phyloP scores from a whole-genome alignment of 2,113 vertebrate species.

The Isichthys henryi region DNA sequence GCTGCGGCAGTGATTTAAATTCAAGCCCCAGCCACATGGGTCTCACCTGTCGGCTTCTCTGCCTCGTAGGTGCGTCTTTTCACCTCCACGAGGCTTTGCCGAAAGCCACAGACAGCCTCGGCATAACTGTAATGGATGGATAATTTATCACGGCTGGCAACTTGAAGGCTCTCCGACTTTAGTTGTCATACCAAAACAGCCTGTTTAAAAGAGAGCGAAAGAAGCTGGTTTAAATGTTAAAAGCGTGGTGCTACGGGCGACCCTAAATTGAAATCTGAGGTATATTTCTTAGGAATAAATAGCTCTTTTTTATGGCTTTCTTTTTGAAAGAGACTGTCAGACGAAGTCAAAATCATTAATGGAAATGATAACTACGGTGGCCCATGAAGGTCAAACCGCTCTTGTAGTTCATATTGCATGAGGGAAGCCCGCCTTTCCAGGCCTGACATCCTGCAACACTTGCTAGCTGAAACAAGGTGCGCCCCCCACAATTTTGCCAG shows the following conservation, averaged over 20 bases:
- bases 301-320: constrained; percentile 51
- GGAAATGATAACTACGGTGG: neutral
- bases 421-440: neutral
- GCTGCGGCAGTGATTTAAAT: neutral
- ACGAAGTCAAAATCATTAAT: constrained; percentile 63
- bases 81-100: neutral
- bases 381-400: neutral
- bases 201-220: constrained; percentile 61
- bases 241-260: constrained; percentile 45
- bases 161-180: constrained; percentile 41
- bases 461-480: neutral
- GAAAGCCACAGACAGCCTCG: constrained; percentile 44
- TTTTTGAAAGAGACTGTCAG: constrained; percentile 56
- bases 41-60: neutral
- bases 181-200: constrained; percentile 50
- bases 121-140: constrained; percentile 71
- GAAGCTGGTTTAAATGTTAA: neutral
- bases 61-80: neutral
- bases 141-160: constrained; percentile 59
- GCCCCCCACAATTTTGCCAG: neutral
- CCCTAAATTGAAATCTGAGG: constrained; percentile 61
- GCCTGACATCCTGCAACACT: neutral
- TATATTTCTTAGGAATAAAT: constrained; percentile 70
- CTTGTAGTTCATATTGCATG: neutral
- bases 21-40: neutral